Conservation (phyloP, 2,888 invertebrate species). For the Gortyna flavago region DNA sequence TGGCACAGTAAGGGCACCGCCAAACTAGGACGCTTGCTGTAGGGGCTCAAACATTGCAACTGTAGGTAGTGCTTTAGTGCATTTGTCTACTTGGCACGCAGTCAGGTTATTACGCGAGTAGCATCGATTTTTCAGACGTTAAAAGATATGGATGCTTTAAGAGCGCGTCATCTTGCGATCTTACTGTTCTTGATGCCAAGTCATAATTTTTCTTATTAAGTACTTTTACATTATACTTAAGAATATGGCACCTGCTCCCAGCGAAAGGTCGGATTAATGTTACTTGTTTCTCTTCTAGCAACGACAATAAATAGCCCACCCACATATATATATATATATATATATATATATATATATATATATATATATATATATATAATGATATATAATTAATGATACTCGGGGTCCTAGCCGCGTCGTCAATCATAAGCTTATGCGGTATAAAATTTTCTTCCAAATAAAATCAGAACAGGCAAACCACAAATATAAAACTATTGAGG, state of each 20-base stretch:
- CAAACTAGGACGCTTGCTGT: constrained; percentile 37
- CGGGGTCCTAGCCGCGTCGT: neutral
- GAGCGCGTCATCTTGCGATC: constrained; percentile 18
- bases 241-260: neutral
- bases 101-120: constrained; percentile 62
- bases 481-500: neutral
- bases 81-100: constrained; percentile 63
- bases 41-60: constrained; percentile 45
- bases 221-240: constrained; percentile 26
- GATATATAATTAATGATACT: constrained; percentile 10
- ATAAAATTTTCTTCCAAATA: neutral
- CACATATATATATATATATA: no score
- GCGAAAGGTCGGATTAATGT: constrained; percentile 53
- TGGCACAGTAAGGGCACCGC: constrained; percentile 37
- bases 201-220: constrained; percentile 14
- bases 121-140: constrained; percentile 56
- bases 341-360: no score
- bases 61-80: constrained; percentile 40
- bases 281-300: constrained; percentile 51
- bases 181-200: constrained; percentile 16
- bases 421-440: neutral
- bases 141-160: constrained; percentile 42
- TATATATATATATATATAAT: constrained; percentile 11
- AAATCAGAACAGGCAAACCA: neutral
- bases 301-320: constrained; percentile 52